Percentiles rank a stretch among this genome's conserved stretches.
Conservation (phyloP, 2,113 vertebrate genomes). For the Nannospalax galili region DNA sequence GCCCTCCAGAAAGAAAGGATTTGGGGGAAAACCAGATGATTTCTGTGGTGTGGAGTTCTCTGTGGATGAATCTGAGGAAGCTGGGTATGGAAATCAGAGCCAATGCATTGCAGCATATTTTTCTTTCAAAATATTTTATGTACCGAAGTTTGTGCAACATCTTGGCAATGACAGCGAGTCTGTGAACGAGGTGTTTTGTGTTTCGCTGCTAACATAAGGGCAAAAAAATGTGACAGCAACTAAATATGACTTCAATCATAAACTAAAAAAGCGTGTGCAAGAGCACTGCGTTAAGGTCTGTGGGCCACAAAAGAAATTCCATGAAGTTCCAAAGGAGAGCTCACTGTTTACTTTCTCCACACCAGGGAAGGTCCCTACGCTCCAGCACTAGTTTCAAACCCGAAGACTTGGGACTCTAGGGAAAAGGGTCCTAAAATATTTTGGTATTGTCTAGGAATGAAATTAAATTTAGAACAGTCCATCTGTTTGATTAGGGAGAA, state of each 20-base stretch:
- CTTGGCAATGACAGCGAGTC: constrained; percentile 82
- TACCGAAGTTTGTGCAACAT: constrained; percentile 83
- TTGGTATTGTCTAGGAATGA: constrained; percentile 60
- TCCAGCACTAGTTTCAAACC: neutral
- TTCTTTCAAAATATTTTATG: constrained; percentile 88
- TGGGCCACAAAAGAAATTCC: constrained; percentile 51
- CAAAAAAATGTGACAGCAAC: constrained; percentile 77
- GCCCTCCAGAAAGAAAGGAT: constrained; percentile 32
- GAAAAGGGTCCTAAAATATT: constrained; percentile 43
- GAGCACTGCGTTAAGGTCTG: constrained; percentile 68
- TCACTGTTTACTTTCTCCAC: neutral
- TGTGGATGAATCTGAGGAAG: constrained; percentile 72
- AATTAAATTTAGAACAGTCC: constrained; percentile 66
- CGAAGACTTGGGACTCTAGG: constrained; percentile 14
- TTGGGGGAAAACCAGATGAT: constrained; percentile 73
- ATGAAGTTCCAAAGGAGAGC: constrained; percentile 13
- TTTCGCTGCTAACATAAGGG: constrained; percentile 84
- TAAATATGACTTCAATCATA: constrained; percentile 76
- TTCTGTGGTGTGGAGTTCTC: constrained; percentile 77
- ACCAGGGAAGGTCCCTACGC: neutral
- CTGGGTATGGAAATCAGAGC: constrained; percentile 80
- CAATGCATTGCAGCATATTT: constrained; percentile 83
- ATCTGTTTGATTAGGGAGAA: constrained; percentile 67
- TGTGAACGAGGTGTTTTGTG: constrained; percentile 82
- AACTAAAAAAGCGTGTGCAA: constrained; percentile 73